phyloP scores from a whole-genome alignment of 2,797 vertebrate genomes.

The Tamandua tetradactyla region DNA sequence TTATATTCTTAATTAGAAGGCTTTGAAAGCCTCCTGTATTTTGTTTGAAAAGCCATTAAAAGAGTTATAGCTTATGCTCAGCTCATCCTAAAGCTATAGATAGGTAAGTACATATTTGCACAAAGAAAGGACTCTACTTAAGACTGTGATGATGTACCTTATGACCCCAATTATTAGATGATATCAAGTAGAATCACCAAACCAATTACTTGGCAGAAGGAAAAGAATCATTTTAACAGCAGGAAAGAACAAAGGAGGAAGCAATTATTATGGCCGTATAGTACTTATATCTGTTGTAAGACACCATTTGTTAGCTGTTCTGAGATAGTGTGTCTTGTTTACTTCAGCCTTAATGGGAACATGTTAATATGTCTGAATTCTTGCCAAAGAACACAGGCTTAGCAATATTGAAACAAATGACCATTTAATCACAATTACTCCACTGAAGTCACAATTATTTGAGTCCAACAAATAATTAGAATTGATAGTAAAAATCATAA shows the following conservation, averaged over 20 bases:
- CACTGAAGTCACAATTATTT: neutral
- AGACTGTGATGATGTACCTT: neutral
- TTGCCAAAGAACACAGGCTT: neutral
- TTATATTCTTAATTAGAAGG: neutral
- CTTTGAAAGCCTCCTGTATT: neutral
- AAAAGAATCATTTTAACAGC: conserved; percentile 48
- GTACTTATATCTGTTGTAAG: neutral
- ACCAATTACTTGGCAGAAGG: conserved; percentile 30
- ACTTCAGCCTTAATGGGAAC: neutral
- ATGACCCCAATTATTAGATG: conserved; percentile 48
- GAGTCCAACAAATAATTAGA: conserved; percentile 18
- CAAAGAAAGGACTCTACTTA: neutral
- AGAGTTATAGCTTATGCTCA: neutral
- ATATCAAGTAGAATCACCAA: conserved; percentile 50
- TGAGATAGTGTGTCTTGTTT: neutral
- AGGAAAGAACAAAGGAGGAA: conserved; percentile 19
- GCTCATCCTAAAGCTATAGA: neutral
- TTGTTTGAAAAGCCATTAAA: neutral
- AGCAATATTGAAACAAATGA: neutral
- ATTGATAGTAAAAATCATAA: conserved; percentile 13
- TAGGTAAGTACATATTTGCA: neutral
- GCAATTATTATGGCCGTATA: neutral
- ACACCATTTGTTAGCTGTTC: neutral
- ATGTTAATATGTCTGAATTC: neutral
- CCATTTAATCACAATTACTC: neutral